A percentile compares a stretch with the other conserved stretches of the same genome.
These are phyloP conservation scores for Trachythela sp. DNA, from an alignment of 64 coral and sea anemone species.

Conservation along the genomic window DNA sequence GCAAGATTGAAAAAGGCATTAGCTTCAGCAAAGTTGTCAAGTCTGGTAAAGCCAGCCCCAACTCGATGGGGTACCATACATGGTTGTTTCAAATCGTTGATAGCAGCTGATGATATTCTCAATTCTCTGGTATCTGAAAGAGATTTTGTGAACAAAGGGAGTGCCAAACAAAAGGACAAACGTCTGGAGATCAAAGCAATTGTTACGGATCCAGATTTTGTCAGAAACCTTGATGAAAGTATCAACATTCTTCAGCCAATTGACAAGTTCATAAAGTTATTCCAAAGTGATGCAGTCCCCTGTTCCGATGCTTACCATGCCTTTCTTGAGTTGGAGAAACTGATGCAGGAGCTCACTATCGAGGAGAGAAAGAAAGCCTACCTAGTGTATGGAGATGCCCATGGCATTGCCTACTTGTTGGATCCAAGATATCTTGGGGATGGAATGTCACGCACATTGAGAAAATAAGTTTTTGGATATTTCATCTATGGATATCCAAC, in stretches of 20 bases:
- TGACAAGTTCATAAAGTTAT: slow-evolving; percentile 3
- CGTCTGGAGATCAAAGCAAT: slow-evolving; percentile 13
- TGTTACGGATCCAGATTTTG: not conserved
- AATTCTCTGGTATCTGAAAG: slow-evolving; percentile 11
- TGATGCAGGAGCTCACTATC: not conserved
- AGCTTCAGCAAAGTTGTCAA: slow-evolving; percentile 18
- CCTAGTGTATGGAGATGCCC: not conserved
- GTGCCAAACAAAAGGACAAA: slow-evolving; percentile 4
- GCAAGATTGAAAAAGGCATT: slow-evolving; percentile 15
- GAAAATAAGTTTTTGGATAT: not conserved
- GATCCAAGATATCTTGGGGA: slow-evolving; percentile 13
- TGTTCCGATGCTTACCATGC: not conserved
- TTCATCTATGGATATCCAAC: slow-evolving; percentile 15
- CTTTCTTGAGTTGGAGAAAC: slow-evolving; percentile 1
- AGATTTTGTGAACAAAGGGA: slow-evolving; percentile 18
- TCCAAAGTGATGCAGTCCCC: not conserved
- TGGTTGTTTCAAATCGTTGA: not conserved
- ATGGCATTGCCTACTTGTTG: not conserved
- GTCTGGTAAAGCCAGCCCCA: slow-evolving; percentile 1
- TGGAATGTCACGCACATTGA: slow-evolving; percentile 3
- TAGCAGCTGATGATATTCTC: not conserved
- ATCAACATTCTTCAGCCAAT: not conserved
- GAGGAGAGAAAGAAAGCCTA: not conserved
- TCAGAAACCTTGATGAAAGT: not conserved
- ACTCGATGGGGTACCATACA: slow-evolving; percentile 17